Conservation (phyloP, 2,113 vertebrate genomes). For the Malaclemys terrapin region DNA sequence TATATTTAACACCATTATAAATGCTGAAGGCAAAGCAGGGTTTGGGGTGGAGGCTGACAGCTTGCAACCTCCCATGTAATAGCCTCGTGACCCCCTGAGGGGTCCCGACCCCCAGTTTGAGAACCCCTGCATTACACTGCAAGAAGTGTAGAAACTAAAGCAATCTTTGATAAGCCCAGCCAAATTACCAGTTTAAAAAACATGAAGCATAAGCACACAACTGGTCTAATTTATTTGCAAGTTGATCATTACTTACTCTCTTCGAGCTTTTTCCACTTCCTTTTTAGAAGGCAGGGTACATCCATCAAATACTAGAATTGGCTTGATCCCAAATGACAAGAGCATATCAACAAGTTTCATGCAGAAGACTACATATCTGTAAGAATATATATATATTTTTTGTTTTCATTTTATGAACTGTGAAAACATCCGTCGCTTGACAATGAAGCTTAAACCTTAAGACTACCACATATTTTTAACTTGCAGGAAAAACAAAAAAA, state of each 20-base stretch:
- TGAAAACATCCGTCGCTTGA: neutral
- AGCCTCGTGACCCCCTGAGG: too few species aligned
- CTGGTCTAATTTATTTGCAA: neutral
- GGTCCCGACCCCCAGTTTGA: too few species aligned
- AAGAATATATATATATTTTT: neutral
- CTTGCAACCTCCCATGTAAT: too few species aligned
- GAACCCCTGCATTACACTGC: neutral
- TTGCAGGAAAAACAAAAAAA: neutral
- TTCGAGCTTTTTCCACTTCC: slow-evolving; percentile 92
- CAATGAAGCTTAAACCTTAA: neutral
- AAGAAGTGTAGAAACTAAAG: neutral
- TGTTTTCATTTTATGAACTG: neutral
- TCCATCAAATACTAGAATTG: slow-evolving; percentile 96
- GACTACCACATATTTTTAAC: neutral
- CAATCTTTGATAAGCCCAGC: neutral
- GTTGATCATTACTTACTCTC: slow-evolving; percentile 87
- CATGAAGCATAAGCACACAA: neutral
- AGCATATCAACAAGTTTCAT: slow-evolving; percentile 98
- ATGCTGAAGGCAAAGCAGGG: too few species aligned
- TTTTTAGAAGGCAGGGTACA: slow-evolving; percentile 95
- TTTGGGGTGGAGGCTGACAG: too few species aligned
- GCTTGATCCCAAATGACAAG: slow-evolving; percentile 88
- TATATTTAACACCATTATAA: too few species aligned
- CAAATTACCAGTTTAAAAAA: neutral
- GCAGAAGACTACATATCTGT: slow-evolving; percentile 94